These are phyloP conservation scores for Drymodes brunneopygia DNA, from an alignment of 2,113 vertebrate genomes.

Conservation along the genomic window DNA sequence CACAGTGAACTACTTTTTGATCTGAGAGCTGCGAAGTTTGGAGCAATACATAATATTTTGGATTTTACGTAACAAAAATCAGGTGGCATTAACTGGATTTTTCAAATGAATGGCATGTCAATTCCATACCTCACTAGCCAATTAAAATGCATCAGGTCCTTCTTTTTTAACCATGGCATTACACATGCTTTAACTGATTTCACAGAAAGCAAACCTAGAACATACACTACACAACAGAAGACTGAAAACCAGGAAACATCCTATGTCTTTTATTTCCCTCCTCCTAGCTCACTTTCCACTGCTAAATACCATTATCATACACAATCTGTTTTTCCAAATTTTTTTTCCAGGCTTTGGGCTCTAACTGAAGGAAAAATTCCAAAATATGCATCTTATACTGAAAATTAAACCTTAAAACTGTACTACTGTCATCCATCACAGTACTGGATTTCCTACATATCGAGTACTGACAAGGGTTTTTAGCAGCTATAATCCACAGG, in stretches of 20 bases:
- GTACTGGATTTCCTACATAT: neutral
- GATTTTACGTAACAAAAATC: slow-evolving; percentile 42
- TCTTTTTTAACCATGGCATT: slow-evolving; percentile 51
- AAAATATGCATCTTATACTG: neutral
- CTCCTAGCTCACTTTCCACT: neutral
- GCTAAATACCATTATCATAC: neutral
- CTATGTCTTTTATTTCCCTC: neutral
- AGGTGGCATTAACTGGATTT: slow-evolving; percentile 51
- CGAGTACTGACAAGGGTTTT: neutral
- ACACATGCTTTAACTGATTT: slow-evolving; percentile 13
- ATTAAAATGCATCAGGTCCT: neutral
- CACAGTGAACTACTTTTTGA: slow-evolving; percentile 51
- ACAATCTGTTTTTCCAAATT: neutral
- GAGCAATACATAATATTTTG: slow-evolving; percentile 25
- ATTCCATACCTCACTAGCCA: neutral
- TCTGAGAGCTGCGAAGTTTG: slow-evolving; percentile 40
- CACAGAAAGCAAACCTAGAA: neutral
- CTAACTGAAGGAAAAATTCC: neutral
- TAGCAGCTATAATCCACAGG: slow-evolving; percentile 66
- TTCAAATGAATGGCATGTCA: neutral
- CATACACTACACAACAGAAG: neutral
- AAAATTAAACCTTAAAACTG: neutral
- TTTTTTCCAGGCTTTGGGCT: slow-evolving; percentile 19
- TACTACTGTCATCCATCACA: neutral
- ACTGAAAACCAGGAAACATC: slow-evolving; percentile 1